Evolutionary conservation across 2,888 invertebrate species (phyloP).

Genomic region (Tachina fera): DNA sequence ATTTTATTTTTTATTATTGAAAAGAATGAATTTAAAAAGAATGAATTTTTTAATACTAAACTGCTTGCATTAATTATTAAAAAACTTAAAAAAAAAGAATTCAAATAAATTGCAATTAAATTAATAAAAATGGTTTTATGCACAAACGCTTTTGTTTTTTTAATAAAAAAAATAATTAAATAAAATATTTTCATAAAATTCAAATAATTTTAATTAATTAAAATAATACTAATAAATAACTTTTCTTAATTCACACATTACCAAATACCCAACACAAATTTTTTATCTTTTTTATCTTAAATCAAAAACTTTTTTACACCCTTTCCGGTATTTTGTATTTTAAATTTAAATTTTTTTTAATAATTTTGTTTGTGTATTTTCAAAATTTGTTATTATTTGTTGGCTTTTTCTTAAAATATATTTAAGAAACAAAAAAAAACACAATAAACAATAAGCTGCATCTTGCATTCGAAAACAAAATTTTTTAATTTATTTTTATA

Average conservation of each 20-base stretch:
- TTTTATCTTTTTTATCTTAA: conserved; percentile 7
- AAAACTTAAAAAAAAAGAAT: neutral
- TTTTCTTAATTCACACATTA: conserved; percentile 61
- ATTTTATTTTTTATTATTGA: conserved; percentile 59
- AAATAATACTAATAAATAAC: conserved; percentile 43
- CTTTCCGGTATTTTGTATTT: conserved; percentile 34
- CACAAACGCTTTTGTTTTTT: conserved; percentile 33
- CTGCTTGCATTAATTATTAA: conserved; percentile 55
- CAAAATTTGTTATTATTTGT: conserved; percentile 54
- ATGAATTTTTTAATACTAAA: conserved; percentile 53
- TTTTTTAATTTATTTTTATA: neutral
- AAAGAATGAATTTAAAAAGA: conserved; percentile 53
- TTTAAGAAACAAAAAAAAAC: neutral
- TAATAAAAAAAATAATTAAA: conserved; percentile 37
- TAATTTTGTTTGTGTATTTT: conserved; percentile 31
- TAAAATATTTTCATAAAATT: conserved; percentile 19
- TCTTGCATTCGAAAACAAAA: conserved; percentile 53
- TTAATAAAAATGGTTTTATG: conserved; percentile 42
- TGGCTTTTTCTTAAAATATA: conserved; percentile 54
- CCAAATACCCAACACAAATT: conserved; percentile 61
- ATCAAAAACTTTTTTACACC: conserved; percentile 12
- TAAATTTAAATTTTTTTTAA: conserved; percentile 2
- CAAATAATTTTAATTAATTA: conserved; percentile 24
- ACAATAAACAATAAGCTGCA: conserved; percentile 39
- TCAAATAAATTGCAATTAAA: conserved; percentile 16